Evolutionary conservation across 2,888 invertebrate genomes (phyloP).

Genomic region (Leucania comma): DNA sequence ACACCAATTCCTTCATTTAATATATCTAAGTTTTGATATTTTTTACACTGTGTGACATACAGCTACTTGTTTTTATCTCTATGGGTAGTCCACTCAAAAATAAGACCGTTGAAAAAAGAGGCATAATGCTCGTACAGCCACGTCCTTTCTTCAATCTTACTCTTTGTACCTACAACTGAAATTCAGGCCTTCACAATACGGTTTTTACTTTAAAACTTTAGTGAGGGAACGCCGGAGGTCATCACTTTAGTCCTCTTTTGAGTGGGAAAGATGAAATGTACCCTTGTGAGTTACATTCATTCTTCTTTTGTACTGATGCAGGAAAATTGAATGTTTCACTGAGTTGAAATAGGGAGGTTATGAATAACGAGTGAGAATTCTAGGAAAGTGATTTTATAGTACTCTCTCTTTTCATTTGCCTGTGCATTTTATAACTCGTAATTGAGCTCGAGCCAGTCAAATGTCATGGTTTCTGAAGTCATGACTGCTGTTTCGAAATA

Average conservation of each 20-base stretch:
- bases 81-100: no score
- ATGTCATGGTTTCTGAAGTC: no score
- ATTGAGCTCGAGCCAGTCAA: no score
- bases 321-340: conserved; percentile 17
- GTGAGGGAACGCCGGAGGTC: conserved; percentile 20
- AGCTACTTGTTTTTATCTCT: not conserved
- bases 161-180: conserved; percentile 12
- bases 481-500: no score
- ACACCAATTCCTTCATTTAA: not conserved
- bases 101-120: not conserved
- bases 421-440: not conserved
- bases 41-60: no score
- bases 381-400: not conserved
- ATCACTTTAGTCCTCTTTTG: conserved; percentile 17
- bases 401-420: not conserved
- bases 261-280: conserved; percentile 28
- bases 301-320: conserved; percentile 18
- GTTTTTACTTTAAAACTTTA: conserved; percentile 31
- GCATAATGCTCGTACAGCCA: not conserved
- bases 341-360: not conserved
- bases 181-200: conserved; percentile 10
- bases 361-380: not conserved
- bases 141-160: not conserved
- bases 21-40: no score
- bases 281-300: conserved; percentile 14